phyloP scores from a whole-genome alignment of 1,140 invertebrate genomes.

The Pseudomyrmex pallidus region DNA sequence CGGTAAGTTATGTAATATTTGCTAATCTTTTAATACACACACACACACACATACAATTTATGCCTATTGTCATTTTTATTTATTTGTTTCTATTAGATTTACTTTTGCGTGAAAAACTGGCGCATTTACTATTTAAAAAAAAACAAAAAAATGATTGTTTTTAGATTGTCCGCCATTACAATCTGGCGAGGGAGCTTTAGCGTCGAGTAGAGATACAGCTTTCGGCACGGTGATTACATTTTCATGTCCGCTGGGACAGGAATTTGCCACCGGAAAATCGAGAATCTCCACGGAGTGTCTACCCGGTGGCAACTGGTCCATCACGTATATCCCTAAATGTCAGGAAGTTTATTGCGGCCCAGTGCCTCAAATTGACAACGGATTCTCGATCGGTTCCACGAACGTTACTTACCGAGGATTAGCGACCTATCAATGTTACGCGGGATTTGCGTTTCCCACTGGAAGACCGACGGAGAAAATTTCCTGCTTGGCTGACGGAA shows the following conservation, averaged over 20 bases:
- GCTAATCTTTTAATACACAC: not conserved
- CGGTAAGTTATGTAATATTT: constrained; percentile 87
- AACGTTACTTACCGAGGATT: constrained; percentile 97
- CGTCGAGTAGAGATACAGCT: constrained; percentile 95
- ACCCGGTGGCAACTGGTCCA: constrained; percentile 96
- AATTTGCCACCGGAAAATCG: constrained; percentile 95
- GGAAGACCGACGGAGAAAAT: constrained; percentile 95
- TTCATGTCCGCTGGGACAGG: constrained; percentile 96
- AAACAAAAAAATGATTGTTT: not conserved
- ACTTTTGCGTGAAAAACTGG: not conserved
- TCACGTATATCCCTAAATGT: constrained; percentile 96
- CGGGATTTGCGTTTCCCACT: constrained; percentile 97
- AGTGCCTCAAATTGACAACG: constrained; percentile 98
- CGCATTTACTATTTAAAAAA: no score
- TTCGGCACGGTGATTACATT: constrained; percentile 96
- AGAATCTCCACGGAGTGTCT: constrained; percentile 94
- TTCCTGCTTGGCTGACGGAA: constrained; percentile 93
- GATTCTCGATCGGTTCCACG: constrained; percentile 97
- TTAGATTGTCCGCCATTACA: constrained; percentile 94
- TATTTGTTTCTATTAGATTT: constrained; percentile 3
- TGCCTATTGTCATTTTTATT: not conserved
- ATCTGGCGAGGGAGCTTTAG: constrained; percentile 94
- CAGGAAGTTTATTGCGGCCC: constrained; percentile 99
- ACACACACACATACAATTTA: no score
- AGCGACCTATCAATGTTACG: constrained; percentile 98